A percentile compares a stretch with the other conserved stretches of the same genome.
phyloP scores from a whole-genome alignment of 2,888 invertebrate species.

The Tipula unca region DNA sequence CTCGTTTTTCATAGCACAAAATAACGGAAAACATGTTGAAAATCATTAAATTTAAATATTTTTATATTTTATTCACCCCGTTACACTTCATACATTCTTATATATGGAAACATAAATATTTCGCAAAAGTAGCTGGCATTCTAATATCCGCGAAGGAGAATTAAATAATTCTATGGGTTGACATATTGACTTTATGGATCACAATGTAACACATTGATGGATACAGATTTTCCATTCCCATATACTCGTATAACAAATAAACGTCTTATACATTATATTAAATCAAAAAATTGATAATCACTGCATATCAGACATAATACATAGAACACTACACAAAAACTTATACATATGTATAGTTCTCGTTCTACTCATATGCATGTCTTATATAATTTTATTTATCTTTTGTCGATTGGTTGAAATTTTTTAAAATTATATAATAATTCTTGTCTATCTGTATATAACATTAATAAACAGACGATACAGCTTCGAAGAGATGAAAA shows the following conservation, averaged over 20 bases:
- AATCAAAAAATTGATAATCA: too few species aligned
- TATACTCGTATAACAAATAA: too few species aligned
- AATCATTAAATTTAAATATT: conserved; percentile 4
- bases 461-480: background rate
- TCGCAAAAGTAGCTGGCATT: background rate
- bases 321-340: too few species aligned
- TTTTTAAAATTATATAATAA: background rate
- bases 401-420: background rate
- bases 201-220: background rate
- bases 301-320: too few species aligned
- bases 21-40: background rate
- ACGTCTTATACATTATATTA: too few species aligned
- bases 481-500: background rate
- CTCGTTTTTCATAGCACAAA: background rate
- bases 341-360: background rate
- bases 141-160: background rate
- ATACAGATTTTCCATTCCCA: background rate
- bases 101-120: background rate
- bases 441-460: background rate
- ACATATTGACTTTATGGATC: background rate
- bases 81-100: background rate
- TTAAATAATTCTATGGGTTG: background rate
- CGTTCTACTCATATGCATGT: background rate
- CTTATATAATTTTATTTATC: background rate
- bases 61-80: background rate